Evolutionary conservation across 2,797 vertebrate species (phyloP).

Genomic region (Oreortyx pictus): DNA sequence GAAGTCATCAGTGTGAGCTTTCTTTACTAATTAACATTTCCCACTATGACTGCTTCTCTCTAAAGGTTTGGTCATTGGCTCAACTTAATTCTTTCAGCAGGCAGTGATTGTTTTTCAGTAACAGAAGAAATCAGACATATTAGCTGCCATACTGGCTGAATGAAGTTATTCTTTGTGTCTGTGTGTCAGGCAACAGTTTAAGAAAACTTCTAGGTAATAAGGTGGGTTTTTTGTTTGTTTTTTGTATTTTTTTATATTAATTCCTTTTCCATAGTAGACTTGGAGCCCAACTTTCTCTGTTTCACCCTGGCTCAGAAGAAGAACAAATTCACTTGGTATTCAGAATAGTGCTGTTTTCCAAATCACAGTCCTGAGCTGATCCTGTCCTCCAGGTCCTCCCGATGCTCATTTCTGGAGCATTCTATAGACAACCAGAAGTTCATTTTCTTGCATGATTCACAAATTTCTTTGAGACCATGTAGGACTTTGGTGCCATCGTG

Average conservation of each 20-base stretch:
- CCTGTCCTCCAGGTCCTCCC: neutral
- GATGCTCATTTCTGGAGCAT: neutral
- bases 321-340: neutral
- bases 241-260: neutral
- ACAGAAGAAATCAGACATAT: neutral
- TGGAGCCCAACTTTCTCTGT: neutral
- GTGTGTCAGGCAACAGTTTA: neutral
- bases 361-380: neutral
- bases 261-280: neutral
- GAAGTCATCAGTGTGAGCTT: neutral
- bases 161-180: neutral
- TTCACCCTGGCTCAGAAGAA: neutral
- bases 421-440: neutral
- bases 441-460: neutral
- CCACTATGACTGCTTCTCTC: neutral
- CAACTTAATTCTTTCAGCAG: neutral
- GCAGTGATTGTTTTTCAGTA: neutral
- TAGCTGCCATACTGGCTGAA: neutral
- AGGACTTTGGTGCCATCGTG: neutral
- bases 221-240: neutral
- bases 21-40: neutral
- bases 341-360: neutral
- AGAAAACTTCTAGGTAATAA: neutral
- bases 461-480: neutral
- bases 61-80: neutral